Percentiles rank a stretch among this genome's conserved stretches.
These are phyloP conservation scores for Lagria hirta DNA, from an alignment of 2,888 invertebrate species.

Conservation along the genomic window DNA sequence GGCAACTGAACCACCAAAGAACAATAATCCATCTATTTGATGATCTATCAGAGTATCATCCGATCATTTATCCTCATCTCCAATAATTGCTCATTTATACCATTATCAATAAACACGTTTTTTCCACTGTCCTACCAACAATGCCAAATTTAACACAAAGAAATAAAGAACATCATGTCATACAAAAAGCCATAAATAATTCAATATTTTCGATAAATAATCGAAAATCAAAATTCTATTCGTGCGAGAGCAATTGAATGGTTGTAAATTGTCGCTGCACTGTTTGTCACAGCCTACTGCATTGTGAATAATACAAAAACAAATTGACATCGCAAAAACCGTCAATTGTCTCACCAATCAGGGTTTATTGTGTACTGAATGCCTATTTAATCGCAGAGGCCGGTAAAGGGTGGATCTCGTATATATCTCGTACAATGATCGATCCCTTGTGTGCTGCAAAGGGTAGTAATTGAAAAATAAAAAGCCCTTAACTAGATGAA, in stretches of 20 bases:
- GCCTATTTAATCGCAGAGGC: constrained; percentile 51
- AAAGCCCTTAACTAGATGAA: constrained; percentile 5
- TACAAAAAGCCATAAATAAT: constrained; percentile 5
- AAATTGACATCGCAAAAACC: constrained; percentile 56
- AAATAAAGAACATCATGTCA: no score
- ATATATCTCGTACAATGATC: constrained; percentile 13
- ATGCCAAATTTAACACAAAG: constrained; percentile 8
- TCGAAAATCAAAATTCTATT: constrained; percentile 52
- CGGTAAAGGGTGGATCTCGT: constrained; percentile 43
- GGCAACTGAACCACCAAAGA: constrained; percentile 31
- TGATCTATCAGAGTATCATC: constrained; percentile 29
- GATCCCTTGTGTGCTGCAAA: constrained; percentile 8
- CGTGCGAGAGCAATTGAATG: constrained; percentile 51
- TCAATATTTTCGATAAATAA: constrained; percentile 33
- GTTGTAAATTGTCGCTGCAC: constrained; percentile 50
- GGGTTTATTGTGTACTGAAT: constrained; percentile 50
- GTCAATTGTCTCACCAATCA: constrained; percentile 56
- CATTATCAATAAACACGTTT: constrained; percentile 12
- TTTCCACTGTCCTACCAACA: constrained; percentile 4
- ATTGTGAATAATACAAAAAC: constrained; percentile 54
- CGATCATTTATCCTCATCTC: constrained; percentile 20
- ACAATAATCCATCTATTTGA: constrained; percentile 35
- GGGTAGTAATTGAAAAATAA: constrained; percentile 11
- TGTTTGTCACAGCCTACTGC: constrained; percentile 52
- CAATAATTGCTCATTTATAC: constrained; percentile 14